These are phyloP conservation scores for Coenonympha glycerion DNA, from an alignment of 2,888 invertebrate genomes.

Conservation along the genomic window DNA sequence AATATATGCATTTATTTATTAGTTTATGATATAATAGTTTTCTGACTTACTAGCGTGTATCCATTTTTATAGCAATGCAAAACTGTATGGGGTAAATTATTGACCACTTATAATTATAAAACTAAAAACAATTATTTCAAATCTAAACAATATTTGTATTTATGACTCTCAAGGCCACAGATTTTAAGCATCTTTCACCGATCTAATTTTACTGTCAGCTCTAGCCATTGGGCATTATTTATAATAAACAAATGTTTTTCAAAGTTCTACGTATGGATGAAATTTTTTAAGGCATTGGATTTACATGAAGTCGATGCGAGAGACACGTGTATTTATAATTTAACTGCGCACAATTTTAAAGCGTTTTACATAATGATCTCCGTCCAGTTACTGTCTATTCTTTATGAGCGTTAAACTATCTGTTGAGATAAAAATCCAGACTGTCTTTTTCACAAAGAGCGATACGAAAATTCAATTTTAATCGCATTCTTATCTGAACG, in stretches of 20 bases:
- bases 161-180: slow-evolving; percentile 20
- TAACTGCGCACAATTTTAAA: slow-evolving; percentile 63
- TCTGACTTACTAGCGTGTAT: neutral
- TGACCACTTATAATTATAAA: neutral
- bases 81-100: neutral
- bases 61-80: neutral
- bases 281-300: slow-evolving; percentile 23
- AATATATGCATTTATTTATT: no score
- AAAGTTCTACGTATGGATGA: slow-evolving; percentile 28
- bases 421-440: no score
- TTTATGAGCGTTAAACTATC: neutral
- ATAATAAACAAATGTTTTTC: slow-evolving; percentile 36
- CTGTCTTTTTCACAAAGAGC: no score
- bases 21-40: neutral
- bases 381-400: slow-evolving; percentile 50
- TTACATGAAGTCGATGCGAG: slow-evolving; percentile 27
- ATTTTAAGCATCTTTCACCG: slow-evolving; percentile 32
- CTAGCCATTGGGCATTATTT: slow-evolving; percentile 64
- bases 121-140: slow-evolving; percentile 5
- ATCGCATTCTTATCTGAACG: no score
- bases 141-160: slow-evolving; percentile 17
- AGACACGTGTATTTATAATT: slow-evolving; percentile 33
- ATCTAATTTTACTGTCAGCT: slow-evolving; percentile 43
- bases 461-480: no score
- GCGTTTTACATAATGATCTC: slow-evolving; percentile 50